Evolutionary conservation across 2,113 vertebrate genomes (phyloP), one percentile per base, ranked within the genome.

Genomic region (Nannospalax galili): DNA sequence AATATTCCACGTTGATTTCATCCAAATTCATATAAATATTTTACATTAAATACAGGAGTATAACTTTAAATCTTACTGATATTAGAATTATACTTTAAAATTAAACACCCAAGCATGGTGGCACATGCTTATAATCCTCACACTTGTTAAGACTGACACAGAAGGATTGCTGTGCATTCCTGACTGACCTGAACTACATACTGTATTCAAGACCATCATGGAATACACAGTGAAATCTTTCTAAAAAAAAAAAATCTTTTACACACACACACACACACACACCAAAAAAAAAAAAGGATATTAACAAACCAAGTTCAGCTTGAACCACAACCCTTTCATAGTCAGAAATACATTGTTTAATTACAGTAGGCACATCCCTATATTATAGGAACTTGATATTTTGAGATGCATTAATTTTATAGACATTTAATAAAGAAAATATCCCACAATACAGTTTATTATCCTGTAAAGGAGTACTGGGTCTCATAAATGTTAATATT

Each of bases 341-440:
- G 30, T 77, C 40, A 75, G 22, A 88, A 26, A 79, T 1, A 58
- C 40, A 12, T 58, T 78, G 6, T 69, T 91, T 70, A 79, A 42
- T 87, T 73, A 52, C 15, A 75, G 79, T 9, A 42, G 30, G 16
- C 37, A 64, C 3, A 79, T 32, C 62, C 9, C n/a, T 52, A 45
- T 0, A 58, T 69, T 37, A 72, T 1, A 92, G 35, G 70, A 67
- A 94, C 37, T 40, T 60, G 52, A 87, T 7, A 11, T 85, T 91
- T 81, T 80, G 40, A 88, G 64, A 84, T 52, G 16, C 15, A 52
- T 85, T 35, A 72, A 84, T 96, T 77, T 77, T 67, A 93, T 9
- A 93, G 48, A 37, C 26, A 84, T 45, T 64, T 67, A 52, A 58
- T 35, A 78, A 92, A 91, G 58, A 94, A 94, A 91, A 90, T 10